phyloP scores from a whole-genome alignment of 2,888 invertebrate genomes.

The Dugesia japonica region DNA sequence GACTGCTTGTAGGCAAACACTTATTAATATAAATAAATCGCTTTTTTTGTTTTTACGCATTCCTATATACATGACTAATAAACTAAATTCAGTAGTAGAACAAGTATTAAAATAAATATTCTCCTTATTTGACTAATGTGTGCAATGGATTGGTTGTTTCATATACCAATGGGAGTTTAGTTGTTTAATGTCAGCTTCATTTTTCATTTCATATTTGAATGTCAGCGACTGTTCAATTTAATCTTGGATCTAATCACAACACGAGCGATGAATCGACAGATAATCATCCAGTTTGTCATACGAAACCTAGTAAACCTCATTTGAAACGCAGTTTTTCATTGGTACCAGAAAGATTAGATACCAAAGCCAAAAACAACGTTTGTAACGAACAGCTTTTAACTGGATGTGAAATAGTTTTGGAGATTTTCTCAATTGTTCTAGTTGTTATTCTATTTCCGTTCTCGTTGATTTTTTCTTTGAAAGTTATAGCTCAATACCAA shows the following conservation, averaged over 20 bases:
- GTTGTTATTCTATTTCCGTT: conserved; percentile 29
- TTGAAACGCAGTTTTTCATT: conserved; percentile 31
- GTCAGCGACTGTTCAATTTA: conserved; percentile 9
- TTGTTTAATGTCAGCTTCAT: not conserved
- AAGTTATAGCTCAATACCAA: conserved; percentile 84
- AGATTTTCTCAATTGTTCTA: conserved; percentile 17
- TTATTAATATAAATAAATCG: no score
- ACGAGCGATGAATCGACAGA: not conserved
- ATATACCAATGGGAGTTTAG: not conserved
- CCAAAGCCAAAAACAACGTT: conserved; percentile 5
- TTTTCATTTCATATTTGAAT: not conserved
- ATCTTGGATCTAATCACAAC: conserved; percentile 10
- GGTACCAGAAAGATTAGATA: conserved; percentile 32
- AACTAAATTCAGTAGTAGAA: no score
- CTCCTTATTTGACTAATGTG: no score
- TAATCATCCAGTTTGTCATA: not conserved
- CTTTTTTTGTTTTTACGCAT: no score
- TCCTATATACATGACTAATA: no score
- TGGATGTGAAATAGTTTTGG: conserved; percentile 31
- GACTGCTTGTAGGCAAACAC: no score
- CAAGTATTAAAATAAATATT: no score
- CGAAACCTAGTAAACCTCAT: not conserved
- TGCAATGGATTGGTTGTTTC: not conserved
- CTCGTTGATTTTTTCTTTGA: conserved; percentile 31
- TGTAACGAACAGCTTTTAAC: not conserved